Base-by-base conservation (phyloP, 1,140 invertebrate genomes). In the Drosophila littoralis region DNA sequence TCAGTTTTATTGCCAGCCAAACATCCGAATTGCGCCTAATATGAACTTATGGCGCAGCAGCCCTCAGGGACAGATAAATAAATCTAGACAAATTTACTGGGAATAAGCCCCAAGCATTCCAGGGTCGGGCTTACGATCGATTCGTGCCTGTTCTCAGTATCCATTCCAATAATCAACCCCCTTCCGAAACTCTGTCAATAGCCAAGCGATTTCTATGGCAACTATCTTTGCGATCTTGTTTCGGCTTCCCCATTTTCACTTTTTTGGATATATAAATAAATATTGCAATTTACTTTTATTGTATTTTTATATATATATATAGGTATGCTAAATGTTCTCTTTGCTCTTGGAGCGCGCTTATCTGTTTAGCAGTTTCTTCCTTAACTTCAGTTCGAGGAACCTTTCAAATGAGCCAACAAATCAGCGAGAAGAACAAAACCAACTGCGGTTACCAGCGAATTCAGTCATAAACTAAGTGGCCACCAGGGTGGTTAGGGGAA, bases 1-100 rank as follows among this genome's bases (percentile, higher is more conserved):
- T 73, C 69, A 84, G 76, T 84, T 83, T 77, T 83, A 84, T 84
- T 80, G 61, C 77, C 77, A 61, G 61, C 77, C 77, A 61, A 40
- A 36, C 73, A 74, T 52, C 33, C 64, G 61, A 77, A 84, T 81
- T 77, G 77, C 15, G 71, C 63, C 74, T 67, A 71, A 83, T 83
- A 65, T 33, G 64, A 75, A 70, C 80, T 70, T 75, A 71, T 79
- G 52, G 67, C 64, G 54, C 64, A 45, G 55, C 48, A 46, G 63
- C 54, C 33, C 58, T 33, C 58, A 36, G 45, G 48, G 55, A 69
- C 48, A 73, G 55, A 73, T 54, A 60, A 60, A 73, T 68, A 46
- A 60, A 38, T 33, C 38, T 54, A 28, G 55, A 60, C 64, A 42
- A 65, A 59, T 54, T 38, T 54, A 43, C 32, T 40, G 17, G 10